A percentile compares a stretch with the other conserved stretches of the same genome.
Evolutionary conservation across 2,797 vertebrate genomes (phyloP).

Genomic region (Natrix natrix): DNA sequence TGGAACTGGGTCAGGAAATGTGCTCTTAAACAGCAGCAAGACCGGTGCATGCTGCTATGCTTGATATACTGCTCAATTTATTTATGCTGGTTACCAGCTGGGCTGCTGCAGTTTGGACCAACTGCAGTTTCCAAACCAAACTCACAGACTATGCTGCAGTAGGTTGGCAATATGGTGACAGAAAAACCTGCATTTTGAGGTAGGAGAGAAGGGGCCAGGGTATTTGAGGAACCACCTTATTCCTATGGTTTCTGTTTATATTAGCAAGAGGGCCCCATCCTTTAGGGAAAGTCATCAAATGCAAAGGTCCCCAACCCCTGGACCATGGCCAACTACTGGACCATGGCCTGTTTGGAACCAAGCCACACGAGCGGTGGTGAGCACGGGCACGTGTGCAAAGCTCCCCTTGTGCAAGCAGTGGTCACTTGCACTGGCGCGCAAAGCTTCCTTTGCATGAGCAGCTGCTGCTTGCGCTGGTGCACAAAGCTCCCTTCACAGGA

Average conservation of each 20-base stretch:
- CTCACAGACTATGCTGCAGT: background rate
- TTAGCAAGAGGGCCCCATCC: background rate
- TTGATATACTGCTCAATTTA: background rate
- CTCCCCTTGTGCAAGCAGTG: background rate
- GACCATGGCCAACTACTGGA: background rate
- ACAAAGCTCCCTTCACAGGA: background rate
- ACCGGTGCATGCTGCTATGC: background rate
- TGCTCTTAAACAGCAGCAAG: background rate
- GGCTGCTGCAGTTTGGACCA: background rate
- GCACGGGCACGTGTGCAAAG: rapidly evolving
- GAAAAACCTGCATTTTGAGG: background rate
- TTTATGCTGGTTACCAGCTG: background rate
- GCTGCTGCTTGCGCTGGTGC: too few species aligned
- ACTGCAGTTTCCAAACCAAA: background rate
- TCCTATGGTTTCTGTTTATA: background rate
- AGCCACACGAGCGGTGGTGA: background rate
- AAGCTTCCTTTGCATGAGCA: too few species aligned
- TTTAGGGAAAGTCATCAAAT: background rate
- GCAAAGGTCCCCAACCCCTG: background rate
- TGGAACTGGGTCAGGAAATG: background rate
- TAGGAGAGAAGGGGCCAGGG: background rate
- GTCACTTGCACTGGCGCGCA: rapidly evolving
- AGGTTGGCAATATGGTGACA: background rate
- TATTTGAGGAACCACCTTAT: background rate
- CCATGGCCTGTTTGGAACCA: background rate